Percentiles rank a stretch among this genome's conserved stretches.
These are phyloP conservation scores for Malacoraja senta DNA, from an alignment of 2,797 vertebrate species.

Conservation along the genomic window DNA sequence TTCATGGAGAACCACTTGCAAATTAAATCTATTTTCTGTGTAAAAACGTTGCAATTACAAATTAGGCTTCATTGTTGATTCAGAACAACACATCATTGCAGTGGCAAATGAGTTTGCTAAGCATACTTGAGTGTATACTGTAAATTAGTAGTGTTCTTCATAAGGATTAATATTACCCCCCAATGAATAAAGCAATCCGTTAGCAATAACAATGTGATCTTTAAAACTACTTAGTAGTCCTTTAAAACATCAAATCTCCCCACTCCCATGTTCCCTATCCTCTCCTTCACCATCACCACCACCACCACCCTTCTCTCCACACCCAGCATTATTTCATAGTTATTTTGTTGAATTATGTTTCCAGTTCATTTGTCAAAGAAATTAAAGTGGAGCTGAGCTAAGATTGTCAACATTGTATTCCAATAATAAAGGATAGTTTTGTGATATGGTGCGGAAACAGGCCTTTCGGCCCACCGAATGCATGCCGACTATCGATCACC, in stretches of 20 bases:
- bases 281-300: no score
- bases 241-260: not conserved
- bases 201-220: not conserved
- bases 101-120: not conserved
- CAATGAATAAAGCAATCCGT: not conserved
- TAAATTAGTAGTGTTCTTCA: not conserved
- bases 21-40: not conserved
- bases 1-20: constrained; percentile 15
- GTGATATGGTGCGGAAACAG: no score
- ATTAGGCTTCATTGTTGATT: constrained; percentile 7
- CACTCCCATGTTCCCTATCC: no score
- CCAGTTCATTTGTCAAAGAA: not conserved
- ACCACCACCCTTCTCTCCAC: not conserved
- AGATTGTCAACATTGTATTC: not conserved
- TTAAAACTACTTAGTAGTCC: not conserved
- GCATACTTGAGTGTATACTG: not conserved
- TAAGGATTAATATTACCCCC: not conserved
- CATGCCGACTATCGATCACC: no score
- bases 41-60: constrained; percentile 3
- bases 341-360: not conserved
- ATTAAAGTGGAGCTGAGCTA: not conserved
- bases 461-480: no score
- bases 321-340: no score
- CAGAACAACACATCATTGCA: not conserved
- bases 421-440: no score